These are phyloP conservation scores for Drosophila insularis DNA, from an alignment of 1,140 invertebrate genomes.

Conservation along the genomic window DNA sequence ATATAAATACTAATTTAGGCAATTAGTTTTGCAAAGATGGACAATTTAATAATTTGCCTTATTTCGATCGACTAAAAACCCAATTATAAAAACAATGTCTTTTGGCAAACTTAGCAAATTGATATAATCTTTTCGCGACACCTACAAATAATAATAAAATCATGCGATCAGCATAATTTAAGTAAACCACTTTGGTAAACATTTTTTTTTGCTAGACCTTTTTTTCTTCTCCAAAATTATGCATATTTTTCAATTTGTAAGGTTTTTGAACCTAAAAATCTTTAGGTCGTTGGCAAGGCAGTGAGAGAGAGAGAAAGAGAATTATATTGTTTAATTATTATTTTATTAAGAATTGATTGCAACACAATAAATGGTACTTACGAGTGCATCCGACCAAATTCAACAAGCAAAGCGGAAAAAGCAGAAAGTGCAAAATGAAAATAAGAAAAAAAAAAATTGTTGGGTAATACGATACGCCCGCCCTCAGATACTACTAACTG, in stretches of 20 bases:
- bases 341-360: conserved; percentile 37
- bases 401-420: conserved; percentile 22
- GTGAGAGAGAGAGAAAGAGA: background rate
- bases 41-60: background rate
- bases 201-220: background rate
- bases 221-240: background rate
- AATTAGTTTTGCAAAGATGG: background rate
- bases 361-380: conserved; percentile 24
- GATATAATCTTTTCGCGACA: background rate
- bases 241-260: background rate
- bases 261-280: conserved; percentile 34
- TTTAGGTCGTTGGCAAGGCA: conserved; percentile 17
- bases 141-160: background rate
- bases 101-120: background rate
- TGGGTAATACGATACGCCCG: conserved; percentile 48
- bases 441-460: background rate
- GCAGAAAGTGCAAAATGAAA: conserved; percentile 27
- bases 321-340: conserved; percentile 3
- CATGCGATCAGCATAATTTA: background rate
- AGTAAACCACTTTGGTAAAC: conserved; percentile 2
- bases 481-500: background rate
- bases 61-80: background rate
- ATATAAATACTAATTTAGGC: no score
- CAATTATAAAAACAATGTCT: background rate
- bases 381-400: conserved; percentile 34